Evolutionary conservation across 2,113 vertebrate species (phyloP), one percentile per base, ranked within the genome.

Genomic region (Stercorarius parasiticus): DNA sequence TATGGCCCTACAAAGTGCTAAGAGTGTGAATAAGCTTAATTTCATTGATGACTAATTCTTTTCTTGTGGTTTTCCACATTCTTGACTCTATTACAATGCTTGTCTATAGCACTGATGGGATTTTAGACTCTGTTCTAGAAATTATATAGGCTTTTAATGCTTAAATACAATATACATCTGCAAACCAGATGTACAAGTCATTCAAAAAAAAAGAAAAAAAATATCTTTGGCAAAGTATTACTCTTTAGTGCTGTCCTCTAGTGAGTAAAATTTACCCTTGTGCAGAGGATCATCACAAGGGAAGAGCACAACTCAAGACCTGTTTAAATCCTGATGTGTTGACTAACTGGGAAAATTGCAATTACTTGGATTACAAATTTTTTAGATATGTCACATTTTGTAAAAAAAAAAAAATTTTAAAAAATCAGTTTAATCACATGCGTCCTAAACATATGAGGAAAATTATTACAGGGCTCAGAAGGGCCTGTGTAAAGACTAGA

Each of bases 21-120:
- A 40, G 25, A 76, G 11, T 76, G 26, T 73, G 64, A 93, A 77
- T 66, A 90, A 88, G 43, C 36, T 79, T 84, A 40, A 78, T 94
- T 92, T 94, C 71, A 79, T 77, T 78, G 67, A 82, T 45, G 34
- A 62, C 32, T 88, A 91, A 67, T 70, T 82, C 17, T 82, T 93
- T 95, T 91, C 62, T 90, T 95, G 50, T 36, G 27, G 34, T 82
- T 92, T 96, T 95, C 66, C 78, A 90, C 80, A 32, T 72, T 88
- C 83, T 87, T 93, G 52, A 79, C 27, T 93, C 69, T 76, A 55
- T 90, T 72, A 64, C 59, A 84, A 65, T 56, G 34, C n/a, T 81
- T 84, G 34, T 64, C 79, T 84, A 17, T 56, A 86, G 56, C 27
- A 30, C 21, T 67, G 38, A 43, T 26, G 42, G 42, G 76, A 88